Evolutionary conservation across 2,113 vertebrate species (phyloP), one percentile per base, ranked within the genome.

Genomic region (Oreotragus oreotragus): DNA sequence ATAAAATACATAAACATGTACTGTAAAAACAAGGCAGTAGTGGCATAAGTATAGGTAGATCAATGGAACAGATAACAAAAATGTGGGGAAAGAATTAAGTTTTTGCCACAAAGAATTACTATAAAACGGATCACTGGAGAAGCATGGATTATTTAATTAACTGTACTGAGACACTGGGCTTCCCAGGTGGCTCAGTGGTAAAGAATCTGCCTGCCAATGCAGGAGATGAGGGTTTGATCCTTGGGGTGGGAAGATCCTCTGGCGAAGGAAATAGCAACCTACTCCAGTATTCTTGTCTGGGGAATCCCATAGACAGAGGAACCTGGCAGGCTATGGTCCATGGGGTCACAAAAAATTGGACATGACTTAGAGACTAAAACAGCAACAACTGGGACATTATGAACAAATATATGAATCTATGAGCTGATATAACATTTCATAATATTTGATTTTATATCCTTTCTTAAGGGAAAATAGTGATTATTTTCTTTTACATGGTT

Each of bases 101-200:
- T 84, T 84, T 96, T 85, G 43, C 30, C 49, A 86, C 81, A 36
- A 85, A 88, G 84, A 96, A 88, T 94, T 87, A 87, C 27, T 80
- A n/a, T 57, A 64, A 94, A 93, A 88, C 7, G 25, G 36, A 92
- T 39, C 28, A 84, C 2, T 88, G 28, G 30, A 89, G 47, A 58
- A 96, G 33, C 33, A 64, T 27, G 12, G 6, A 84, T 76, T 73
- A 88, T 43, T 97, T 57, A 85, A 77, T n/a, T 55, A 49, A 45
- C 36, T 93, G 19, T 79, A 88, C 88, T 77, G 45, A 28, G 27
- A 85, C 14, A 94, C 57, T 86, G 12, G 12, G 70, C 36, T 76
- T 76, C 70, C 70, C 21, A 43, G 70, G 36, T 76, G 70, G 36
- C 36, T 43, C 36, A 76, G 23, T 43, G 36, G 39, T 76, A 76